Base-by-base conservation (phyloP, 2,888 invertebrate genomes). In the Rapana venosa region DNA sequence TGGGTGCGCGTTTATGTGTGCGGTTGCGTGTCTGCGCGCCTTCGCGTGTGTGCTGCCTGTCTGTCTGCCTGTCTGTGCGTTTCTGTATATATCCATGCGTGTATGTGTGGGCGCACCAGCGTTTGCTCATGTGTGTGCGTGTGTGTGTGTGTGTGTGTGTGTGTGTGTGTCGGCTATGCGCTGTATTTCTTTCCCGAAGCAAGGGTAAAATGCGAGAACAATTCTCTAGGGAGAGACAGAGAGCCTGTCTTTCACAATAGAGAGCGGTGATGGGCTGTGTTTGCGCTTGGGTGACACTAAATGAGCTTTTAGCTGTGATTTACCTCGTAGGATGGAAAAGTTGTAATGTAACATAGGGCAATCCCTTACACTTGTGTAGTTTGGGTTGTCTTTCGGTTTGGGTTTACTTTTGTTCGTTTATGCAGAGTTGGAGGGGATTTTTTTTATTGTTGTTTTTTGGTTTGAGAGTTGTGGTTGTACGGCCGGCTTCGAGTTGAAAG, bases 251-350 rank as follows among this genome's bases (percentile, higher is more conserved):
- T 74, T 74, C n/a, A 74, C 22, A n/a, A n/a, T n/a, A 74, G 74
- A 74, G n/a, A 74, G n/a, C 74, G n/a, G 74, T n/a, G 74, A 74
- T 13, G 74, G 74, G 74, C 11, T 22, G n/a, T 74, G n/a, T 74
- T 74, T 74, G n/a, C 74, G n/a, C 74, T 26, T 74, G 74, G 74
- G 6, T 74, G 74, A n/a, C 74, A 74, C 74, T 74, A 74, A 74
- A 74, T n/a, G 74, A 74, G 74, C 74, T 74, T 74, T 74, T 74
- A 74, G 74, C n/a, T 74, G 26, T 74, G 74, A 74, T 74, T 26
- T 74, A 30, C 74, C 74, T n/a, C n/a, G n/a, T 11, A n/a, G 11
- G 0, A n/a, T 22, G n/a, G 74, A 74, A 74, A 47, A 47, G 47
- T 74, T n/a, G n/a, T 74, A n/a, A 26, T 11, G n/a, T 74, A 11